Conservation (phyloP, 2,797 vertebrate species). For the Pampus argenteus region DNA sequence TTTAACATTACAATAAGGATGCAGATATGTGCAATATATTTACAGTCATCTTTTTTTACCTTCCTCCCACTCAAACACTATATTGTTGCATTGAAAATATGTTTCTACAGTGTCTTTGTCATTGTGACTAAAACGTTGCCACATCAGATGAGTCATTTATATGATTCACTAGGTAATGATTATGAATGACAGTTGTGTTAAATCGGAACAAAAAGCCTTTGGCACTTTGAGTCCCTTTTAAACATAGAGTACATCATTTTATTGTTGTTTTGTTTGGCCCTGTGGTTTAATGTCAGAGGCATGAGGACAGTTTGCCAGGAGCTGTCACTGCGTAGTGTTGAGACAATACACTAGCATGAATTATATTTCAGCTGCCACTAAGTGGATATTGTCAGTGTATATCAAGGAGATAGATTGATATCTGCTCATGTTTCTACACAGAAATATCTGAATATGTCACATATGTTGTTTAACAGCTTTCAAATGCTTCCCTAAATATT, state of each 20-base stretch:
- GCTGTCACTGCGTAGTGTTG: not conserved
- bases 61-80: not conserved
- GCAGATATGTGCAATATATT: too few species aligned
- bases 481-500: not conserved
- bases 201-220: conserved; percentile 3
- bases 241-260: not conserved
- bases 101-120: not conserved
- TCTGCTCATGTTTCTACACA: not conserved
- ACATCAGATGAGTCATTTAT: conserved; percentile 2
- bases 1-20: too few species aligned
- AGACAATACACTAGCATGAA: not conserved
- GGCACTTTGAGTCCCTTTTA: not conserved
- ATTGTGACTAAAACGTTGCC: not conserved
- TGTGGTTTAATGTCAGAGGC: not conserved
- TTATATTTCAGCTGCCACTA: not conserved
- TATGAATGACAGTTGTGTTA: not conserved
- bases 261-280: not conserved
- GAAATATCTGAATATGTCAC: not conserved
- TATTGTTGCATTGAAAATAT: not conserved
- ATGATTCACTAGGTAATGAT: not conserved
- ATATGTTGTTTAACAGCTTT: not conserved
- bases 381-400: not conserved
- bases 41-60: too few species aligned
- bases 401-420: not conserved
- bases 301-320: not conserved